phyloP scores from a whole-genome alignment of 1,140 invertebrate species.

The Neelides sp. region DNA sequence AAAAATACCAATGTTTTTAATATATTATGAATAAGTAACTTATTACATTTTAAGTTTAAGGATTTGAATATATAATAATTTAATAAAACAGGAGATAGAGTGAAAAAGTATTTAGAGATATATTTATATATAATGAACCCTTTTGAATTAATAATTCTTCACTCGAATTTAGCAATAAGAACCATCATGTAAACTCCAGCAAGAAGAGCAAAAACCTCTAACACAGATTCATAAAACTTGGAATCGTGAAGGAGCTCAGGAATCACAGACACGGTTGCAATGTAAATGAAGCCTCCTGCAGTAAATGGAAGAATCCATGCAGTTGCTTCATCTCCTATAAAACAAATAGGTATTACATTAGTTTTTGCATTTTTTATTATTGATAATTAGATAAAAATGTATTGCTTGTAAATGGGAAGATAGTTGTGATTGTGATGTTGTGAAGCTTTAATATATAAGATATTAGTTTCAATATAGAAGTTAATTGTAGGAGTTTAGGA shows the following conservation, averaged over 20 bases:
- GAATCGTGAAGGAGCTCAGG: constrained; percentile 79
- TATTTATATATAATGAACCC: no score
- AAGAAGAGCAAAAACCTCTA: constrained; percentile 70
- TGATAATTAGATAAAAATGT: constrained; percentile 1
- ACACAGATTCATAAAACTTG: constrained; percentile 68
- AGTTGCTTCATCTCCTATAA: constrained; percentile 57
- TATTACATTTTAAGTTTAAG: no score
- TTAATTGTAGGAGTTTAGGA: no score
- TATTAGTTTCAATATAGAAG: no score
- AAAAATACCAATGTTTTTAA: no score
- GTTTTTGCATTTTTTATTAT: not conserved
- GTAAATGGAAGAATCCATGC: constrained; percentile 87
- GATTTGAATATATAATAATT: no score
- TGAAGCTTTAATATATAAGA: no score
- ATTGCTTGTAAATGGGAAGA: no score
- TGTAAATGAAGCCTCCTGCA: constrained; percentile 96
- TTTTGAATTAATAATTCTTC: constrained; percentile 34
- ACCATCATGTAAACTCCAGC: constrained; percentile 86
- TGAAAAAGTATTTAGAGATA: no score
- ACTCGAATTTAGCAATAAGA: constrained; percentile 74
- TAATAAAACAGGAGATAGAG: no score
- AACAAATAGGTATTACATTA: constrained; percentile 5
- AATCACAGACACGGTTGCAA: constrained; percentile 91
- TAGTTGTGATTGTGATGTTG: no score
- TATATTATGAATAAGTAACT: no score